These are phyloP conservation scores for Parus major DNA, from an alignment of 2,113 vertebrate genomes.

Conservation along the genomic window DNA sequence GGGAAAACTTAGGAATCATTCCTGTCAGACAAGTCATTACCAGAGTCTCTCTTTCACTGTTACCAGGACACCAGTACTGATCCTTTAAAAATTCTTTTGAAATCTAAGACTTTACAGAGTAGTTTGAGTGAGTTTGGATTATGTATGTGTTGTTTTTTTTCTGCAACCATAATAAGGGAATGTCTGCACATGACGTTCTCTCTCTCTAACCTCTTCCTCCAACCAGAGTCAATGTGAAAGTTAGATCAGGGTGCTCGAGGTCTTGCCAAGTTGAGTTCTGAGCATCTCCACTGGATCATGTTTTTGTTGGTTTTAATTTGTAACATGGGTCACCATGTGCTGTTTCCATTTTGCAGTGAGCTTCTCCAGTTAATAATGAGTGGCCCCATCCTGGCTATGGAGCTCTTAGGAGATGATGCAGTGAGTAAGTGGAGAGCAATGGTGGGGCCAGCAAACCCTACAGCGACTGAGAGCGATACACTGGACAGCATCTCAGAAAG, in stretches of 20 bases:
- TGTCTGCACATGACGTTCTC: neutral
- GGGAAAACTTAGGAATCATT: neutral
- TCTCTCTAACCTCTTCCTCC: neutral
- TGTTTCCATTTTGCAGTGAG: conserved; percentile 77
- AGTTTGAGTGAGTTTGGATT: neutral
- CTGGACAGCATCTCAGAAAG: conserved; percentile 78
- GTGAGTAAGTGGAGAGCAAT: conserved; percentile 85
- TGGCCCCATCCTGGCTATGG: conserved; percentile 89
- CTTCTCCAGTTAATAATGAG: conserved; percentile 87
- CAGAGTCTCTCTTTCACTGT: neutral
- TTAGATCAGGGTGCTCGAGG: neutral
- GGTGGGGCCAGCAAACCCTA: conserved; percentile 82
- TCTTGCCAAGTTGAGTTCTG: neutral
- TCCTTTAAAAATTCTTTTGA: neutral
- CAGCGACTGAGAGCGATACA: conserved; percentile 76
- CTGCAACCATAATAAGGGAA: neutral
- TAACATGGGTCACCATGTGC: neutral
- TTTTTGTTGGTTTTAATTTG: neutral
- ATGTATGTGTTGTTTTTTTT: neutral
- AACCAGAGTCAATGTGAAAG: neutral
- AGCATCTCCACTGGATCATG: neutral
- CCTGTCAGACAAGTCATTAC: neutral
- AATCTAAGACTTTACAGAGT: neutral
- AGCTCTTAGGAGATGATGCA: conserved; percentile 90
- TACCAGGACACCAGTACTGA: neutral